Evolutionary conservation across 2,888 invertebrate genomes (phyloP).

Genomic region (Plebejus argus): DNA sequence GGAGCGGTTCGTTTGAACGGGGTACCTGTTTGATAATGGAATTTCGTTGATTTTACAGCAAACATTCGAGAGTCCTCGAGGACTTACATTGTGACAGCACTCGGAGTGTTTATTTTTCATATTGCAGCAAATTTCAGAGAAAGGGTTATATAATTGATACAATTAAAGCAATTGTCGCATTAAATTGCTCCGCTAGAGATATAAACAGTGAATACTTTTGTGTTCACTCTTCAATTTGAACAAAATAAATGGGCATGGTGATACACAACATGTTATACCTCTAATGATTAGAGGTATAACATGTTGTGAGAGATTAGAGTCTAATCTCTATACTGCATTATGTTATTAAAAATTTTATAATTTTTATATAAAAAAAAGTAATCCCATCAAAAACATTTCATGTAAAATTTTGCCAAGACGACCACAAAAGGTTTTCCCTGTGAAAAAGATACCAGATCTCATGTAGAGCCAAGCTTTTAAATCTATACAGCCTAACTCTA

Average conservation of each 20-base stretch:
- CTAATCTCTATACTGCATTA: not conserved
- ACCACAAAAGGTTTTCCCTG: too few species aligned
- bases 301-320: too few species aligned
- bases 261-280: not conserved
- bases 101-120: conserved; percentile 27
- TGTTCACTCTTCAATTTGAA: not conserved
- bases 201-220: not conserved
- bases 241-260: too few species aligned
- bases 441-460: too few species aligned
- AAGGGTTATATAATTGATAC: not conserved
- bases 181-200: not conserved
- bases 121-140: conserved; percentile 13
- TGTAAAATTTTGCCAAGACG: too few species aligned
- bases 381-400: too few species aligned
- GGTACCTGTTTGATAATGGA: conserved; percentile 68
- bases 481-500: too few species aligned
- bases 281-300: too few species aligned
- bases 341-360: too few species aligned
- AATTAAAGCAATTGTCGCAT: not conserved
- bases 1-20: conserved; percentile 45
- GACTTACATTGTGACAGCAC: conserved; percentile 31
- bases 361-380: too few species aligned
- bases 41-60: conserved; percentile 65
- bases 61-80: conserved; percentile 51
- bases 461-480: too few species aligned